phyloP scores from a whole-genome alignment of 2,113 vertebrate species.

The Podarcis cretensis region DNA sequence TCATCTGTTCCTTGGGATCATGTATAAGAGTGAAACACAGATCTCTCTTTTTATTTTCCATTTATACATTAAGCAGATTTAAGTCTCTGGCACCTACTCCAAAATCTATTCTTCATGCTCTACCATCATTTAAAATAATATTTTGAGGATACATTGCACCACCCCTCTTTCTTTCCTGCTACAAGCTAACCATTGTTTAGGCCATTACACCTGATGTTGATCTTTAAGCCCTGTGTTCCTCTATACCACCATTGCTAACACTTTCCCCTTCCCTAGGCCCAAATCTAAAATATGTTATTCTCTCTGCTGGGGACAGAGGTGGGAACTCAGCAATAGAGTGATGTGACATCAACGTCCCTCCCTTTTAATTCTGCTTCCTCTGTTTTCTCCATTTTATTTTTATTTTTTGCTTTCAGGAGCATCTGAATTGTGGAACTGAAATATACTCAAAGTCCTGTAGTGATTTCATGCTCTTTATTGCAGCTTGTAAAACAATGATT shows the following conservation, averaged over 20 bases:
- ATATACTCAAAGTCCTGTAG: no score
- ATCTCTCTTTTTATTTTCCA: conserved; percentile 18
- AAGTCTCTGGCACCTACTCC: neutral
- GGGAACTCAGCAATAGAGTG: neutral
- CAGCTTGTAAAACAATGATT: no score
- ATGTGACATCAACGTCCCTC: neutral
- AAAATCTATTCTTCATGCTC: neutral
- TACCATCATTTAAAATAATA: neutral
- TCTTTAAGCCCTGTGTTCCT: neutral
- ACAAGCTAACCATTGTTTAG: neutral
- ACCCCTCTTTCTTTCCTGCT: neutral
- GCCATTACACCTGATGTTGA: neutral
- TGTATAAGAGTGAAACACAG: conserved; percentile 39
- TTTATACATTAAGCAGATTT: neutral
- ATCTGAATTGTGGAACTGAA: no score
- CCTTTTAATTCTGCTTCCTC: neutral
- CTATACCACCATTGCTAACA: neutral
- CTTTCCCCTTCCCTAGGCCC: neutral
- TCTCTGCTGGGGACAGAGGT: no score
- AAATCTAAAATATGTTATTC: neutral
- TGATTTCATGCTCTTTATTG: no score
- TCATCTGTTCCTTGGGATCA: neutral
- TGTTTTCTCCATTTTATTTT: neutral
- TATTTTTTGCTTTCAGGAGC: neutral
- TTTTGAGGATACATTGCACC: neutral